Percentiles rank a stretch among this genome's conserved stretches.
Evolutionary conservation across 2,113 vertebrate species (phyloP).

Genomic region (Xiphophorus hellerii): DNA sequence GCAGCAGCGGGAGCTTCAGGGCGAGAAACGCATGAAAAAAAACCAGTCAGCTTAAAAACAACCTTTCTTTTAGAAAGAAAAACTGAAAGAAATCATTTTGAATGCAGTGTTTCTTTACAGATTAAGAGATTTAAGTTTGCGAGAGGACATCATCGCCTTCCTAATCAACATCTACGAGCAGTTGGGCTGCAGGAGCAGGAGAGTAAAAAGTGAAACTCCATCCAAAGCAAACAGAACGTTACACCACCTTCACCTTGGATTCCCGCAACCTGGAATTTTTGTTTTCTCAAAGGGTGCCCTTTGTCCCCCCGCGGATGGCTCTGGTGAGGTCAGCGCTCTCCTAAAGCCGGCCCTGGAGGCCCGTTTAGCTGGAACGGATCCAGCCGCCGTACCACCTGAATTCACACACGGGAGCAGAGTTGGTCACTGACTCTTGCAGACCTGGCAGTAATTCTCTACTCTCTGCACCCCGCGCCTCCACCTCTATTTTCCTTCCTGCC

Average conservation of each 20-base stretch:
- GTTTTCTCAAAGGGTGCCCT: constrained; percentile 60
- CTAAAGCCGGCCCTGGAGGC: constrained; percentile 36
- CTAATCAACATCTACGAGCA: constrained; percentile 20
- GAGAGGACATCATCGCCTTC: constrained; percentile 16
- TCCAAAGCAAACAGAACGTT: constrained; percentile 68
- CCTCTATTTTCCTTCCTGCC: constrained; percentile 43
- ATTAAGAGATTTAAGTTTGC: constrained; percentile 23
- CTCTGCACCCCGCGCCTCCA: constrained; percentile 12
- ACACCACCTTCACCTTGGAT: constrained; percentile 52
- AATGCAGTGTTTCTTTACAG: constrained; percentile 26
- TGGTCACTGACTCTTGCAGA: constrained; percentile 29
- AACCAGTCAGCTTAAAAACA: constrained; percentile 54
- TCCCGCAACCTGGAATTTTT: constrained; percentile 50
- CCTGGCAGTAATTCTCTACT: constrained; percentile 11
- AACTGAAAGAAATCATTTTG: not conserved
- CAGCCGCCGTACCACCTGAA: constrained; percentile 30
- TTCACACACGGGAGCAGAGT: constrained; percentile 28
- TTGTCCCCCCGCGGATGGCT: constrained; percentile 61
- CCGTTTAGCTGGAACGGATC: constrained; percentile 50
- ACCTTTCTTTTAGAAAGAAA: constrained; percentile 46
- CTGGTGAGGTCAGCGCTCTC: constrained; percentile 33
- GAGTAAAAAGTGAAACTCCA: constrained; percentile 55
- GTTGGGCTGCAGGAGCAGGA: constrained; percentile 8
- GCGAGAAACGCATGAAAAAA: constrained; percentile 54
- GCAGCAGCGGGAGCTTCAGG: constrained; percentile 46